phyloP scores from a whole-genome alignment of 2,113 vertebrate genomes.

The Microcebus ravelobensis region DNA sequence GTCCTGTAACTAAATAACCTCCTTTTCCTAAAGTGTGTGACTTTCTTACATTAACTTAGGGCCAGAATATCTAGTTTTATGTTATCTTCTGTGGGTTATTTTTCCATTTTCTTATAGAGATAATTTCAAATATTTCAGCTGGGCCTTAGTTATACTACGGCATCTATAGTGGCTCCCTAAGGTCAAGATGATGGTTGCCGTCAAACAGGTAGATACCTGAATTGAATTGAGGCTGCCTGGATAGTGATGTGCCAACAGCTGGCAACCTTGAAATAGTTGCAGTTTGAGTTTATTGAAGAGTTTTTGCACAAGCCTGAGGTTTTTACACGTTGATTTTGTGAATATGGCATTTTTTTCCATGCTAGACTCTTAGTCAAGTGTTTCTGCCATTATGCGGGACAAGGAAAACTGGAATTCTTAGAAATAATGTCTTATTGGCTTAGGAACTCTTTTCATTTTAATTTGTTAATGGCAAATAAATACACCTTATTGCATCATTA shows the following conservation, averaged over 20 bases:
- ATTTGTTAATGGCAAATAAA: background rate
- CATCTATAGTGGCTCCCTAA: background rate
- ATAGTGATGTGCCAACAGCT: rapidly evolving
- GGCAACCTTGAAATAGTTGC: background rate
- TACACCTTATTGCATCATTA: background rate
- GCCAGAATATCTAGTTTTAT: background rate
- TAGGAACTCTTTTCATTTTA: slow-evolving; percentile 5
- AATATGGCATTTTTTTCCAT: background rate
- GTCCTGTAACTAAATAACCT: background rate
- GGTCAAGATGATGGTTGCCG: background rate
- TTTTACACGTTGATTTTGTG: background rate
- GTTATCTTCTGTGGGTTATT: background rate
- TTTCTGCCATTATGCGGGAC: background rate
- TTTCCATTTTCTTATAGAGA: background rate
- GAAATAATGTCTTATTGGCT: background rate
- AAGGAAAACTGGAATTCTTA: background rate
- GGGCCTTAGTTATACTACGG: background rate
- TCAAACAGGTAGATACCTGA: rapidly evolving
- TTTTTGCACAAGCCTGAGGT: background rate
- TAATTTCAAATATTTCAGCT: background rate
- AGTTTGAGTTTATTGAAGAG: background rate
- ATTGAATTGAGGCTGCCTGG: background rate
- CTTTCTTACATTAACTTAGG: background rate
- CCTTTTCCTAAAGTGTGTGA: background rate
- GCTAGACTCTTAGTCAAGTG: background rate